Evolutionary conservation across 2,113 vertebrate species (phyloP), one percentile per base, ranked within the genome.

Genomic region (Platycercus adscitus): DNA sequence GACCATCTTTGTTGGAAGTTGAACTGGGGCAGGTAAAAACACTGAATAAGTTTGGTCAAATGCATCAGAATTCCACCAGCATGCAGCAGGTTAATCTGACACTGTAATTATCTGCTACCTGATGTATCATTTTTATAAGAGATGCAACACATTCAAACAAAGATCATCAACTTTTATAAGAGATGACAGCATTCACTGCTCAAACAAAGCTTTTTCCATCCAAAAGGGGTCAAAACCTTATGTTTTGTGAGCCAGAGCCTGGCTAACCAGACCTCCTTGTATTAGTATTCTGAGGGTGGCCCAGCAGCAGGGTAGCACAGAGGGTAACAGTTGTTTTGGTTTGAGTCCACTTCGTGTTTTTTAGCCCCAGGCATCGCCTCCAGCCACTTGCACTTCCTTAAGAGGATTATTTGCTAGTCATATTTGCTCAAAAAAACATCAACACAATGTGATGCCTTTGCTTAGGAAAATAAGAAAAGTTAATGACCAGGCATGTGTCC

Each of bases 341-440:
- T 91, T 87, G 69, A 93, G 97, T 81, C 93, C 93, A 92, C 77
- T 95, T 89, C 13, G 56, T 92, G 82, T 41, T 95, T 91, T 86
- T 90, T 93, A 93, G 97, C 98, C 96, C 93, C 77, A 68, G 96
- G 98, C 98, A 94, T 72, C 75, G 96, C 98, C 98, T 98, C 93
- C 65, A 97, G 98, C 94, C 96, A 95, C 95, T 96, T 96, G 95
- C 97, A 91, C 96, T 97, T 97, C 95, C 92, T 97, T 98, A 97
- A 97, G 95, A 98, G 96, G 95, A 98, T 97, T 97, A 94, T 97
- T 97, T 97, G 86, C 88, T 91, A 89, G 93, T 93, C 94, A 95
- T 97, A 96, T 89, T 98, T 97, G 96, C 96, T 97, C 68, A 39
- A 97, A 97, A 95, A 94, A n/a, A 15, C n/a, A 61, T 91, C 96